These are phyloP conservation scores for Synodontis membranacea DNA, from an alignment of 2,113 vertebrate genomes.

Conservation along the genomic window DNA sequence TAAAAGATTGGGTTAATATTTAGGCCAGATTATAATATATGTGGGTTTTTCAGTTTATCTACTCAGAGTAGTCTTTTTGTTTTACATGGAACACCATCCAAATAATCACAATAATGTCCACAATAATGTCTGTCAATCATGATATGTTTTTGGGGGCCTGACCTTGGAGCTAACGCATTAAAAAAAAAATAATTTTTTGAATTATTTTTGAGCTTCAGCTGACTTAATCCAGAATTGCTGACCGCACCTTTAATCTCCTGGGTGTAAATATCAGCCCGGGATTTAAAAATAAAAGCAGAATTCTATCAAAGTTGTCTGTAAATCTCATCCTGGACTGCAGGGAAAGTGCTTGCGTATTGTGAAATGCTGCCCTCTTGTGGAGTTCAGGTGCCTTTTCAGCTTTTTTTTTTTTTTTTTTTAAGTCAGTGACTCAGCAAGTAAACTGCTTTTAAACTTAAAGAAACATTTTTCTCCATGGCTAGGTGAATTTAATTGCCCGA, in stretches of 20 bases:
- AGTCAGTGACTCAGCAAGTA: not conserved
- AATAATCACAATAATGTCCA: not conserved
- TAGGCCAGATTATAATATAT: too few relatives aligned
- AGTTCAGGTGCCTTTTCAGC: not conserved
- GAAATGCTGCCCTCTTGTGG: constrained; percentile 32
- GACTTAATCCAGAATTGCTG: not conserved
- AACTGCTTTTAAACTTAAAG: too few relatives aligned
- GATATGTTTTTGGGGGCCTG: too few relatives aligned
- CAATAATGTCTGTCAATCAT: not conserved
- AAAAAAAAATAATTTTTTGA: too few relatives aligned
- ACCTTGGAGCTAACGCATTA: too few relatives aligned
- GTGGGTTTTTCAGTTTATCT: not conserved
- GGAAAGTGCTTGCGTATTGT: not conserved
- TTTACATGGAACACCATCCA: not conserved
- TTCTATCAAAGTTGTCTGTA: not conserved
- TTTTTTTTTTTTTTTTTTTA: not conserved
- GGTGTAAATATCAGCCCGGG: not conserved
- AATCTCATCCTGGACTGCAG: not conserved
- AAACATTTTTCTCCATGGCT: not conserved
- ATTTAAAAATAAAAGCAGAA: not conserved
- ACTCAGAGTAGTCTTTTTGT: not conserved
- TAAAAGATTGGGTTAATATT: too few relatives aligned
- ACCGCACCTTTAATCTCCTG: not conserved
- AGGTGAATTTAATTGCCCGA: not conserved
- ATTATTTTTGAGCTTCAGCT: too few relatives aligned